phyloP scores from a whole-genome alignment of 1,140 invertebrate genomes.

The Cryptotermes secundus region DNA sequence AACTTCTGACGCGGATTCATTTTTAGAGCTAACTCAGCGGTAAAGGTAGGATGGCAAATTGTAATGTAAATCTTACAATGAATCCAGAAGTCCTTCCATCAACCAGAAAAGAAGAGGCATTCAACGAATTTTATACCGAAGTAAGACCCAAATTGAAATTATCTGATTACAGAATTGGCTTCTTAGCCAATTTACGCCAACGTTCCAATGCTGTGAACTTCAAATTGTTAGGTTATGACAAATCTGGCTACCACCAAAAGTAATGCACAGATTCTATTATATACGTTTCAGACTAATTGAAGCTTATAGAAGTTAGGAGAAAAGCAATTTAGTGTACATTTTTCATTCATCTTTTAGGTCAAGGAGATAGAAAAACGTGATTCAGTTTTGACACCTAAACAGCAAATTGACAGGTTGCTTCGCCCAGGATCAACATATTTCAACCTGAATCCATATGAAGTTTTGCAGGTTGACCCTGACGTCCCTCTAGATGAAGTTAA shows the following conservation, averaged over 20 bases:
- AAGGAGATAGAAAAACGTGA: conserved; percentile 94
- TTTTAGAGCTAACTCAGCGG: not conserved
- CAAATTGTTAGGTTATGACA: conserved; percentile 23
- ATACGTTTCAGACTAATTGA: not conserved
- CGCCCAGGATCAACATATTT: conserved; percentile 94
- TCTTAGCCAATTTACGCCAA: too few relatives aligned
- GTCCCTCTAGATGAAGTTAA: conserved; percentile 87
- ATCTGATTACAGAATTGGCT: too few relatives aligned
- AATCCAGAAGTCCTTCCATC: conserved; percentile 32
- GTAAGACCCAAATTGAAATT: conserved; percentile 33
- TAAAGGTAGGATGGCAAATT: conserved; percentile 7
- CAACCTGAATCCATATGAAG: conserved; percentile 95
- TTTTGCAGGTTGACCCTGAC: conserved; percentile 92
- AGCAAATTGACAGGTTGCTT: conserved; percentile 91
- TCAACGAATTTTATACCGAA: conserved; percentile 41
- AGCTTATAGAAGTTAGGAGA: not conserved
- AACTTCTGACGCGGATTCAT: not conserved
- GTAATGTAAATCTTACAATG: conserved; percentile 25
- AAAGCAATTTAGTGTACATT: not conserved
- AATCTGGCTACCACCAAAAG: not conserved
- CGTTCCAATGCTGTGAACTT: not conserved
- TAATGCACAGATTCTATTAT: not conserved
- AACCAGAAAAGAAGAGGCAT: conserved; percentile 41
- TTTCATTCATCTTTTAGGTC: conserved; percentile 60
- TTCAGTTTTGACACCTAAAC: conserved; percentile 86